phyloP scores from a whole-genome alignment of 2,888 invertebrate genomes.

The Drosophila mercatorum region DNA sequence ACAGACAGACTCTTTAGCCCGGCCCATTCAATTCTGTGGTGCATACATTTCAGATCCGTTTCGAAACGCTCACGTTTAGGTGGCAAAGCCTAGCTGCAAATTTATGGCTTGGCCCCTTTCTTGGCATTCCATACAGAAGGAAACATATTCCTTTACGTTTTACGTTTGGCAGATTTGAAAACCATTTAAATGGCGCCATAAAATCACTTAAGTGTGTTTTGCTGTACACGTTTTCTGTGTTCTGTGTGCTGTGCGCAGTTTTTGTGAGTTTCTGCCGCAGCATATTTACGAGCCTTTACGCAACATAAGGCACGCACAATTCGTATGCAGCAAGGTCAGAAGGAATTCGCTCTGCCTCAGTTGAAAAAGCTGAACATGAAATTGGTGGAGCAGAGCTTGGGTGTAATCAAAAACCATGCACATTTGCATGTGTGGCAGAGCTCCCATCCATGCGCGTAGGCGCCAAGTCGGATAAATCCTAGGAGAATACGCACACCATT shows the following conservation, averaged over 20 bases:
- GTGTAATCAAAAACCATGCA: conserved; percentile 48
- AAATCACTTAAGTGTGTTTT: conserved; percentile 72
- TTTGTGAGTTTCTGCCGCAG: conserved; percentile 30
- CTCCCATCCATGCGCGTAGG: conserved; percentile 34
- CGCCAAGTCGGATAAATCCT: conserved; percentile 44
- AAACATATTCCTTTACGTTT: conserved; percentile 32
- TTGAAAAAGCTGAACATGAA: conserved; percentile 16
- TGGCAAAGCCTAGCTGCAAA: conserved; percentile 37
- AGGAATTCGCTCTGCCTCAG: neutral
- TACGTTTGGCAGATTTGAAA: conserved; percentile 65
- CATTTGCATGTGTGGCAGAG: conserved; percentile 46
- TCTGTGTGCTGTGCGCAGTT: neutral
- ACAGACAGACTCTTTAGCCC: neutral
- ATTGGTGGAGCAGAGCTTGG: conserved; percentile 30
- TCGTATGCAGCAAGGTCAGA: conserved; percentile 2
- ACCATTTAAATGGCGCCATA: conserved; percentile 70
- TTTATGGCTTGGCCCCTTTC: conserved; percentile 40
- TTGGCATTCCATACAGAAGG: neutral
- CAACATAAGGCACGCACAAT: conserved; percentile 25
- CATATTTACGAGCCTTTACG: conserved; percentile 59
- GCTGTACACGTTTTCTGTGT: conserved; percentile 30
- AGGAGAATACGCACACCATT: conserved; percentile 45
- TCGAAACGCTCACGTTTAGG: conserved; percentile 26
- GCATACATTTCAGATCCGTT: conserved; percentile 16
- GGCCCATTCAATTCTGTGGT: conserved; percentile 1